Base-by-base conservation (phyloP, 2,797 vertebrate genomes). In the Avahi laniger region DNA sequence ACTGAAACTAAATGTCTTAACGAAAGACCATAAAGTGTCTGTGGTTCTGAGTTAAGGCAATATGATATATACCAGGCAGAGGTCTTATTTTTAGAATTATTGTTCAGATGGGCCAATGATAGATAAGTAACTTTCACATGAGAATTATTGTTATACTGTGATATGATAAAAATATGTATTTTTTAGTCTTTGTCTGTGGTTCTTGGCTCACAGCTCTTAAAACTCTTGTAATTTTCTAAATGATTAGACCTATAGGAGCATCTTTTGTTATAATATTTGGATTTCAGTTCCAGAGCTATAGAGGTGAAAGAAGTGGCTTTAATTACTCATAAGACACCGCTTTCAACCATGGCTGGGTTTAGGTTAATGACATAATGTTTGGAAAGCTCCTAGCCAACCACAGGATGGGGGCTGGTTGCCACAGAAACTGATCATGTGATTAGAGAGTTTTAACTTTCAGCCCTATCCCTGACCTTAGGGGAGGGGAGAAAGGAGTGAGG, bases 1-100 rank as follows among this genome's bases (percentile, higher is more conserved):
- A 94, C n/a, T 76, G 50, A 91, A 97, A 83, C 52, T 52, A 95
- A 87, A 78, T 59, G 76, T 93, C 59, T 95, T 89, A 95, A 90
- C 79, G 63, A 88, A 91, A 88, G 80, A 91, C 26, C 50, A 52
- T 85, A 59, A 93, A 54, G 76, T 70, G 35, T 28, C 57, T 84
- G 20, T 86, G 57, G 35, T 38, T 95, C 43, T 85, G 81, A 79
- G 30, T 70, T 94, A 87, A 96, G 82, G n/a, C 57, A 91, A 50
- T 35, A 28, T 57, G 38, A 93, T 81, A 28, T 75, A 91, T 26
- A 75, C 12, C 22, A 59, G 26, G 30, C n/a, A 65, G 46, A 57
- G 52, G 28, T 38, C 63, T 92, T 15, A 14, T n/a, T 81, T 69
- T 91, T 92, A 41, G 38, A 93, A 65, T 83, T 48, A 54, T 48